These are phyloP conservation scores for Tachina grossa DNA, from an alignment of 2,888 invertebrate genomes.

Conservation along the genomic window DNA sequence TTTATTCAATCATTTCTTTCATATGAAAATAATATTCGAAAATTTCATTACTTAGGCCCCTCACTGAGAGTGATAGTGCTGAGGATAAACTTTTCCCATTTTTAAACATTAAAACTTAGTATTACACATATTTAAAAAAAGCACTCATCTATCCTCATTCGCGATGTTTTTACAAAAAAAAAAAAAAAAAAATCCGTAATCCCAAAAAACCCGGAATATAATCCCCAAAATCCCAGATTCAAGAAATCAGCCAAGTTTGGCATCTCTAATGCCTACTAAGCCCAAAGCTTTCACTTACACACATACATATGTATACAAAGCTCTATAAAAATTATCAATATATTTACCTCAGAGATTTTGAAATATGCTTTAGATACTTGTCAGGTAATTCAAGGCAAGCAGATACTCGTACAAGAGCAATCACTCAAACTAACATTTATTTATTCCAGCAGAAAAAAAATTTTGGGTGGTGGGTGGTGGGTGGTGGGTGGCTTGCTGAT, in stretches of 20 bases:
- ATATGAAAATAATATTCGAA: conserved; percentile 1
- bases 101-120: too few species aligned
- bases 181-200: too few species aligned
- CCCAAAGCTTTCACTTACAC: not conserved
- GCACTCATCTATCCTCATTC: too few species aligned
- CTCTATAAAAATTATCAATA: conserved; percentile 49
- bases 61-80: too few species aligned
- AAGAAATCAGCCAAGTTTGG: not conserved
- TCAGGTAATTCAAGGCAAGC: conserved; percentile 10
- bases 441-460: not conserved
- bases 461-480: not conserved
- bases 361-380: conserved; percentile 48
- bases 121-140: too few species aligned
- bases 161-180: too few species aligned
- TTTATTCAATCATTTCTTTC: conserved; percentile 23
- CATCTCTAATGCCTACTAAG: not conserved
- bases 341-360: conserved; percentile 62
- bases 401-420: not conserved
- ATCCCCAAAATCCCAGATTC: not conserved
- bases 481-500: not conserved
- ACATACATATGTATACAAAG: conserved; percentile 21
- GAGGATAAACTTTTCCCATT: too few species aligned
- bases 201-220: too few species aligned
- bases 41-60: too few species aligned
- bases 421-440: not conserved